Evolutionary conservation across 2,113 vertebrate genomes (phyloP), one percentile per base, ranked within the genome.

Genomic region (Platichthys flesus): DNA sequence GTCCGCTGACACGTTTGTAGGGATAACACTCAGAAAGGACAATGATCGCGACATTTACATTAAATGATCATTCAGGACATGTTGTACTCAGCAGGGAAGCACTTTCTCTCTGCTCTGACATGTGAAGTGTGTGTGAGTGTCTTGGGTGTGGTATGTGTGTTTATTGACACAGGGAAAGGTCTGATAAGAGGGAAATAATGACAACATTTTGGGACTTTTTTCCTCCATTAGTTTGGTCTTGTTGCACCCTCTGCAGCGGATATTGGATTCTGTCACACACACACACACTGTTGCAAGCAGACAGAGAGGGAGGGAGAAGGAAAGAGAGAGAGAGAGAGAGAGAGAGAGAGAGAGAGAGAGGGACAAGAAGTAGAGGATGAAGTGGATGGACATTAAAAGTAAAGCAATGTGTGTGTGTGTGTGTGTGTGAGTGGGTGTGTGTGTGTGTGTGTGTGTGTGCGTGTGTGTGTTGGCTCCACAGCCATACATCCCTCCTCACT

Each of bases 401-500:
- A 51, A 73, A 9, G 9, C n/a, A 10, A 3, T 20, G 7, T 31
- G 28, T 31, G 28, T 31, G 45, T 47, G 45, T 5, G 15, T 47
- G 21, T 65, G n/a, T 60, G 54, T 68, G 72, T 31, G 71, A 69
- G 60, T 23, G 67, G 71, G 15, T 60, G 64, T 70, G 67, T 72
- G 61, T 66, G 70, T 63, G 74, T n/a, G 68, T 12, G 59, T 60
- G 60, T 57, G 79, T 72, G 65, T 75, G 45, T 81, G 69, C 26
- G 52, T 47, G 85, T 54, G 5, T 69, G 31, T 35, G 31, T 35
- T 8, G 7, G 31, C 31, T 35, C 31, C 31, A 63, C 56, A 65
- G 61, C 51, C n/a, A 16, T 69, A 71, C 65, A 87, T 85, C 82
- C 87, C 81, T 84, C 84, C 71, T 71, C 72, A 37, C 83, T 86